Percentiles rank a stretch among this genome's conserved stretches.
Conservation (phyloP, 2,888 invertebrate genomes). For the Abscondita cerata region DNA sequence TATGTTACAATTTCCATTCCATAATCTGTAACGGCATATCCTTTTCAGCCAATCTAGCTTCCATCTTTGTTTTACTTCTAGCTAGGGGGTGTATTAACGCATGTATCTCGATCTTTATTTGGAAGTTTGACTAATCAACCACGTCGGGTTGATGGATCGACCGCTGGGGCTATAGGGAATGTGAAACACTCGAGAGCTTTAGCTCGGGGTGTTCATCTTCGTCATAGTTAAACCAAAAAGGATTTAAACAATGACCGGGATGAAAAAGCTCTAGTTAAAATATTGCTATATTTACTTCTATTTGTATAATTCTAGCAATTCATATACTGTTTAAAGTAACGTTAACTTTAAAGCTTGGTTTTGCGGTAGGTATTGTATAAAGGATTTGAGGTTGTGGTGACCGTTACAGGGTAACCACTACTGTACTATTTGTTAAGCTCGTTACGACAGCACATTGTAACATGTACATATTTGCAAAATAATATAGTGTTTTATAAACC, state of each 20-base stretch:
- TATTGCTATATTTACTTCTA: constrained; percentile 22
- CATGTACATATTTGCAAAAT: too few species aligned
- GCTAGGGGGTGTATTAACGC: constrained; percentile 31
- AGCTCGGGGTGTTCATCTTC: constrained; percentile 25
- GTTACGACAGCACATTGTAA: constrained; percentile 7
- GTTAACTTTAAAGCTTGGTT: constrained; percentile 33
- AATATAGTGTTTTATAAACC: too few species aligned
- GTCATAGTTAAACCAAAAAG: constrained; percentile 28
- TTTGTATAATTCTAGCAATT: constrained; percentile 23
- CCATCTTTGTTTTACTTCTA: constrained; percentile 37
- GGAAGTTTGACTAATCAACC: constrained; percentile 45
- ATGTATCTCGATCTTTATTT: constrained; percentile 28
- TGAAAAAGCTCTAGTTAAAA: constrained; percentile 21
- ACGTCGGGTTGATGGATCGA: constrained; percentile 48
- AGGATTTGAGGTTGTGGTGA: constrained; percentile 36
- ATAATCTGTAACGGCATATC: constrained; percentile 36
- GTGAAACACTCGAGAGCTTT: constrained; percentile 24
- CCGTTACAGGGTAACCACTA: constrained; percentile 21
- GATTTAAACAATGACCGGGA: constrained; percentile 26
- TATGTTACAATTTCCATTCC: constrained; percentile 35
- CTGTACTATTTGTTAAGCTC: constrained; percentile 22
- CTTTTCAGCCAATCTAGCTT: constrained; percentile 37
- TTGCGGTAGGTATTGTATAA: constrained; percentile 35
- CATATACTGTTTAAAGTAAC: constrained; percentile 17
- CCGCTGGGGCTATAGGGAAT: constrained; percentile 33